phyloP scores from a whole-genome alignment of 2,888 invertebrate species.

The Polydrusus tereticollis region DNA sequence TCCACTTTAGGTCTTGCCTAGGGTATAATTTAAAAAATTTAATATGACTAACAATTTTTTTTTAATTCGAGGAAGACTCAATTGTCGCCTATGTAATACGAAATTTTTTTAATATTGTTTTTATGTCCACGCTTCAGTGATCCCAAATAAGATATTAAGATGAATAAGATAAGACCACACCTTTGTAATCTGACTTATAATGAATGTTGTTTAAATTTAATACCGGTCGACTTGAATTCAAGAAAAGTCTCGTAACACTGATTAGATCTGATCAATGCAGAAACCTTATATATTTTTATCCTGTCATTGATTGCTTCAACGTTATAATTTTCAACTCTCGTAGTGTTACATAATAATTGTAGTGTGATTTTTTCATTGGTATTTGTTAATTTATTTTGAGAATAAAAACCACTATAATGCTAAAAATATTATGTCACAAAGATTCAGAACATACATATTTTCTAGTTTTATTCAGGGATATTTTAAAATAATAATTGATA shows the following conservation, averaged over 20 bases:
- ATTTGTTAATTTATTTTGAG: too few relatives aligned
- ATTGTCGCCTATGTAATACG: slow-evolving; percentile 21
- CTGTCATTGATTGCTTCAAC: background rate
- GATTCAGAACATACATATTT: too few relatives aligned
- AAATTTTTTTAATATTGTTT: slow-evolving; percentile 30
- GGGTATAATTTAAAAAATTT: too few relatives aligned
- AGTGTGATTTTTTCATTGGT: too few relatives aligned
- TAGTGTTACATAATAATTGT: background rate
- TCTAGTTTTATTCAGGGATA: too few relatives aligned
- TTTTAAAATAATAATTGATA: too few relatives aligned
- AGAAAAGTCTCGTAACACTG: slow-evolving; percentile 6
- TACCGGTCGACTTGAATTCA: slow-evolving; percentile 21
- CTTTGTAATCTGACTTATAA: slow-evolving; percentile 40
- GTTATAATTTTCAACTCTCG: background rate
- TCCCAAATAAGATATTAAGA: slow-evolving; percentile 41
- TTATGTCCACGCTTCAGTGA: slow-evolving; percentile 33
- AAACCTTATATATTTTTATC: slow-evolving; percentile 11
- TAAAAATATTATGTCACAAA: too few relatives aligned
- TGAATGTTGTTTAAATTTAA: slow-evolving; percentile 45
- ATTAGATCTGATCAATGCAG: slow-evolving; percentile 12
- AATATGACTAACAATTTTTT: too few relatives aligned
- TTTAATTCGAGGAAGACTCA: background rate
- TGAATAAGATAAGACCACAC: slow-evolving; percentile 41
- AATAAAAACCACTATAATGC: too few relatives aligned
- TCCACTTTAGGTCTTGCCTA: too few relatives aligned